Percentiles rank a stretch among this genome's conserved stretches.
Conservation (phyloP, 1,140 invertebrate species). For the Sycophaga agraensis region DNA sequence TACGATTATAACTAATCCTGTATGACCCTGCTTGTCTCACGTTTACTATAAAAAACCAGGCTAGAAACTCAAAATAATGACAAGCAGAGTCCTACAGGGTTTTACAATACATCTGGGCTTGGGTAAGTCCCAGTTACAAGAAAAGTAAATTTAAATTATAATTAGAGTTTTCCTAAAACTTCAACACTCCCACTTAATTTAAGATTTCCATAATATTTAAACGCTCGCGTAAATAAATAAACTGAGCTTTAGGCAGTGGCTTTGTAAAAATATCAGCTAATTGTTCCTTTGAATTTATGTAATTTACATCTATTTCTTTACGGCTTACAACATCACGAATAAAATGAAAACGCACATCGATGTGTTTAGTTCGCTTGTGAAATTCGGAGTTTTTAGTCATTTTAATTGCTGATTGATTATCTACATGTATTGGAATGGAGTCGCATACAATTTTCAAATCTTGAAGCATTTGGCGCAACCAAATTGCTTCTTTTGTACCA, state of each 20-base stretch:
- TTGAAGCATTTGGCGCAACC: constrained; percentile 36
- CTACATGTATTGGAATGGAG: constrained; percentile 3
- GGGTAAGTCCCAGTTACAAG: no score
- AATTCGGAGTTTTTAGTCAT: constrained; percentile 45
- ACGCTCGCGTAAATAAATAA: constrained; percentile 1
- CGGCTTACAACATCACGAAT: constrained; percentile 35
- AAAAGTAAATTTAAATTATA: no score
- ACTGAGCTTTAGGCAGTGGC: constrained; percentile 15
- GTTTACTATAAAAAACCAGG: no score
- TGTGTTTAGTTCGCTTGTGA: constrained; percentile 48
- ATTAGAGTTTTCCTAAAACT: not conserved
- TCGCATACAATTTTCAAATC: not conserved
- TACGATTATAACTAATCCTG: no score
- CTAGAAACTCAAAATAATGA: no score
- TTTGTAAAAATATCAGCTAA: constrained; percentile 39
- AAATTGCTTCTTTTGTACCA: constrained; percentile 39
- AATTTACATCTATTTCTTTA: constrained; percentile 27
- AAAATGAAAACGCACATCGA: constrained; percentile 45
- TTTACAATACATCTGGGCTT: no score
- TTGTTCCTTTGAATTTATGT: constrained; percentile 36
- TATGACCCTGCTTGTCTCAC: no score
- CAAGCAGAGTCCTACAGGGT: no score
- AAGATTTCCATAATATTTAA: not conserved
- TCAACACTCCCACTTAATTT: constrained; percentile 11
- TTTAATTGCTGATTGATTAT: constrained; percentile 39